These are phyloP conservation scores for Lymantria dispar DNA, from an alignment of 2,888 invertebrate species.

Conservation along the genomic window DNA sequence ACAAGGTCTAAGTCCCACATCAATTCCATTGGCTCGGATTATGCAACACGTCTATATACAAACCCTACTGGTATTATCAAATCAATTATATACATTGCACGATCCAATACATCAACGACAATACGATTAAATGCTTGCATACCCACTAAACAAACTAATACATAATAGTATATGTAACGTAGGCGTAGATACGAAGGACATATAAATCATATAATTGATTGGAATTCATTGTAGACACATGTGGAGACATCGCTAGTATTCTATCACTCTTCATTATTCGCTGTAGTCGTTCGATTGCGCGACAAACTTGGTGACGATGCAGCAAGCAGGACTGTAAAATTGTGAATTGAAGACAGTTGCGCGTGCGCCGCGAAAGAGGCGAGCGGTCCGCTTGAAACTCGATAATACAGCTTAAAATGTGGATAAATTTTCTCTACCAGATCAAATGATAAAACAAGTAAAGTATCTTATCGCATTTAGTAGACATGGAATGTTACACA, in stretches of 20 bases:
- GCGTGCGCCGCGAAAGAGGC: conserved; percentile 62
- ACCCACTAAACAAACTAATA: background rate
- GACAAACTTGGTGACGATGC: background rate
- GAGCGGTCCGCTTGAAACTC: conserved; percentile 30
- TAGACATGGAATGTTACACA: conserved; percentile 89
- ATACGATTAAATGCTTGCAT: background rate
- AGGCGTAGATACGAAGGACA: background rate
- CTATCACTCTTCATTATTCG: background rate
- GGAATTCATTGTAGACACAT: conserved; percentile 9
- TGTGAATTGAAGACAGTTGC: conserved; percentile 50
- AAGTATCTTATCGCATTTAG: conserved; percentile 22
- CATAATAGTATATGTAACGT: background rate
- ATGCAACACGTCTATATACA: background rate
- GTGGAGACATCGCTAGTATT: background rate
- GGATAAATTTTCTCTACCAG: conserved; percentile 28
- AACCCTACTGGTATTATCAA: background rate
- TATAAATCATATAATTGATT: background rate
- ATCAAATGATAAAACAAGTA: conserved; percentile 29
- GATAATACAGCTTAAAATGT: conserved; percentile 45
- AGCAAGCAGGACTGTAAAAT: background rate
- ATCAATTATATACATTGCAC: background rate
- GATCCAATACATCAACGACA: background rate
- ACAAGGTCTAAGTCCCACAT: background rate
- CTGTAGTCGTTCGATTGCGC: background rate
- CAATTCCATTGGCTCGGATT: background rate